phyloP scores from a whole-genome alignment of 2,113 vertebrate species.

The Siniperca knerii region DNA sequence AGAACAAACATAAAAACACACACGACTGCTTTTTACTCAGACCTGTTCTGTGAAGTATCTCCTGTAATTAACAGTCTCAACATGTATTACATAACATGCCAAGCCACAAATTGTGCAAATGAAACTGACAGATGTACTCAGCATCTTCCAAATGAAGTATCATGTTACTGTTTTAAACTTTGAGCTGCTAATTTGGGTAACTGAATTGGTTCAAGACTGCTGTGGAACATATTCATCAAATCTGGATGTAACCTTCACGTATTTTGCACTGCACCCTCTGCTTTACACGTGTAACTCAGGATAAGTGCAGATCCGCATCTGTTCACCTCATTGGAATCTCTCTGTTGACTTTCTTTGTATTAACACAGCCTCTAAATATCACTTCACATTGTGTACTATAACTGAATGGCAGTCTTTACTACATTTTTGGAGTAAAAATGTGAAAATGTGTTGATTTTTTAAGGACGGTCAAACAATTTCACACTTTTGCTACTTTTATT shows the following conservation, averaged over 20 bases:
- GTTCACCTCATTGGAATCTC: neutral
- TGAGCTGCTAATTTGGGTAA: neutral
- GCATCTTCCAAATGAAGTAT: conserved; percentile 12
- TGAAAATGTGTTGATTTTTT: no score
- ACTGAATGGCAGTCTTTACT: neutral
- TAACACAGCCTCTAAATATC: neutral
- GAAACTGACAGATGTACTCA: conserved; percentile 20
- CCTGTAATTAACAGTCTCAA: conserved; percentile 39
- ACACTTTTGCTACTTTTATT: neutral
- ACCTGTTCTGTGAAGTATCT: neutral
- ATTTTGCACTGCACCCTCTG: neutral
- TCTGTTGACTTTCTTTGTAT: neutral
- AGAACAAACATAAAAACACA: conserved; percentile 1
- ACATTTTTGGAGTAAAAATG: neutral
- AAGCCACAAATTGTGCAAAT: conserved; percentile 42
- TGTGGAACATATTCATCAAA: conserved; percentile 25
- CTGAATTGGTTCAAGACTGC: conserved; percentile 6
- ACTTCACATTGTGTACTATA: neutral
- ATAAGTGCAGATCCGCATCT: neutral
- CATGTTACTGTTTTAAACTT: neutral
- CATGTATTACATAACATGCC: conserved; percentile 3
- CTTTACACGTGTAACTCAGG: neutral
- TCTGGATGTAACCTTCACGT: conserved; percentile 2
- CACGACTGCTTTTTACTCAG: neutral
- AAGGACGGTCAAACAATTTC: neutral